These are phyloP conservation scores for chimpanzee (Pan troglodytes) DNA, from an alignment of 2,113 vertebrate genomes.

Conservation along the genomic window NHGRI_mPanTro3-v2.1_pri NC_072410.2:37520501-37521000, in stretches of 20 bases:
- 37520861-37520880: not conserved
- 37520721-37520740: not conserved
- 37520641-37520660: not conserved
- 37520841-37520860: not conserved
- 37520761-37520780: too few relatives aligned
- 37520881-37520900: not conserved
- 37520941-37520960: not conserved
- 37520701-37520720: not conserved
- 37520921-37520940: not conserved
- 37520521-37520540: too few relatives aligned
- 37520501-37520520: too few relatives aligned
- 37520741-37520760: not conserved
- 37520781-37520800: not conserved
- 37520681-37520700: not conserved
- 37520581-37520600: too few relatives aligned
- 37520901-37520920: not conserved
- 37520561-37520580: too few relatives aligned
- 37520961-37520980: not conserved
- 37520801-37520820: not conserved
- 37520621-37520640: too few relatives aligned
- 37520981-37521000: not conserved
- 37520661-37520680: not conserved
- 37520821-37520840: not conserved
- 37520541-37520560: too few relatives aligned
- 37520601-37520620: too few relatives aligned